A percentile compares a stretch with the other conserved stretches of the same genome.
Conservation (phyloP, 1,140 invertebrate species). For the Conus ventricosus region DNA sequence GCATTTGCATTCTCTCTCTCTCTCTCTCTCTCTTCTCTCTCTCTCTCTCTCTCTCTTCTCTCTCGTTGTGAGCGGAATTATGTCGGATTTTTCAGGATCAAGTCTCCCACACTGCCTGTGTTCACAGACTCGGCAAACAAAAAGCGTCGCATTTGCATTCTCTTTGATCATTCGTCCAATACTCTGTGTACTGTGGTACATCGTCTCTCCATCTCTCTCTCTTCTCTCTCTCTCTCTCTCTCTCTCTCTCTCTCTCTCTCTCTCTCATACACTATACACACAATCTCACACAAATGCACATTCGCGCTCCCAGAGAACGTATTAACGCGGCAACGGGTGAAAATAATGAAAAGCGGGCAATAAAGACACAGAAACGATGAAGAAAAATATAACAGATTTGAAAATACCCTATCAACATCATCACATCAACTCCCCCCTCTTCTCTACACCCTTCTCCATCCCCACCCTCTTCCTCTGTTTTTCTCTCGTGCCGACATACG, state of each 20-base stretch:
- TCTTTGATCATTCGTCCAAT: neutral
- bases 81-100: neutral
- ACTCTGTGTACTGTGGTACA: neutral
- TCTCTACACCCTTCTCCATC: neutral
- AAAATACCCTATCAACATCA: too few relatives aligned
- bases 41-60: constrained; percentile 12
- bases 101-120: too few relatives aligned
- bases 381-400: too few relatives aligned
- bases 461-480: neutral
- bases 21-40: constrained; percentile 16
- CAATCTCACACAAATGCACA: neutral
- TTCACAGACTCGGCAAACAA: too few relatives aligned
- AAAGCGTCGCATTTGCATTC: too few relatives aligned
- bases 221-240: constrained; percentile 15
- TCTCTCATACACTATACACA: neutral
- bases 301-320: too few relatives aligned
- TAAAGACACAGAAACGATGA: too few relatives aligned
- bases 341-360: too few relatives aligned
- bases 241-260: constrained; percentile 12
- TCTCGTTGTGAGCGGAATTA: neutral
- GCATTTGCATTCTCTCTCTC: neutral
- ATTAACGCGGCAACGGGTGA: too few relatives aligned
- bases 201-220: neutral
- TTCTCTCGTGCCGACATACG: neutral
- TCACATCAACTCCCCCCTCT: neutral